Conservation (phyloP, 2,888 invertebrate genomes). For the Heliconius erato region DNA sequence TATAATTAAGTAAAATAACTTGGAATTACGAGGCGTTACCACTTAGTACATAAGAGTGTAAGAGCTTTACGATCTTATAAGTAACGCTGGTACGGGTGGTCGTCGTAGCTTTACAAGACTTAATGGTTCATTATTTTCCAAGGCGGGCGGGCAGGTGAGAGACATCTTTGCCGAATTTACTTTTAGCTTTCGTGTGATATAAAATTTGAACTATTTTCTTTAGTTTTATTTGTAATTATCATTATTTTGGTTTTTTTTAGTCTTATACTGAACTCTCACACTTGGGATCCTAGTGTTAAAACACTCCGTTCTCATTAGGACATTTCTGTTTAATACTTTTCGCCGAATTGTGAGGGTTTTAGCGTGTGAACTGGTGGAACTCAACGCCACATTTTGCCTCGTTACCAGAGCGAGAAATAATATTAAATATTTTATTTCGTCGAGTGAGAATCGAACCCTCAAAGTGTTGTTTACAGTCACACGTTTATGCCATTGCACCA, state of each 20-base stretch:
- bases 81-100: constrained; percentile 15
- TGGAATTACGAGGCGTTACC: neutral
- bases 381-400: no score
- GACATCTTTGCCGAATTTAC: constrained; percentile 46
- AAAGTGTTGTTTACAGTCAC: no score
- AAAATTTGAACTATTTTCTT: neutral
- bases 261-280: neutral
- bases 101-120: constrained; percentile 35
- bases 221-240: neutral
- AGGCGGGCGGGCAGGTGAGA: constrained; percentile 42
- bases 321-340: no score
- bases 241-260: neutral
- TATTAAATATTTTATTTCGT: no score
- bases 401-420: no score
- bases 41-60: constrained; percentile 13
- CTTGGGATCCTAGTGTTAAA: no score
- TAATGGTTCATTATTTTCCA: constrained; percentile 46
- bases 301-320: no score
- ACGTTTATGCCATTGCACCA: no score
- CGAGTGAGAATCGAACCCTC: no score
- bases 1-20: neutral
- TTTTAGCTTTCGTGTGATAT: constrained; percentile 9
- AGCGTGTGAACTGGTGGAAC: no score
- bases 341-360: no score
- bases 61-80: constrained; percentile 16